Conservation (phyloP, 2,113 vertebrate genomes). For the Neomonachus schauinslandi region DNA sequence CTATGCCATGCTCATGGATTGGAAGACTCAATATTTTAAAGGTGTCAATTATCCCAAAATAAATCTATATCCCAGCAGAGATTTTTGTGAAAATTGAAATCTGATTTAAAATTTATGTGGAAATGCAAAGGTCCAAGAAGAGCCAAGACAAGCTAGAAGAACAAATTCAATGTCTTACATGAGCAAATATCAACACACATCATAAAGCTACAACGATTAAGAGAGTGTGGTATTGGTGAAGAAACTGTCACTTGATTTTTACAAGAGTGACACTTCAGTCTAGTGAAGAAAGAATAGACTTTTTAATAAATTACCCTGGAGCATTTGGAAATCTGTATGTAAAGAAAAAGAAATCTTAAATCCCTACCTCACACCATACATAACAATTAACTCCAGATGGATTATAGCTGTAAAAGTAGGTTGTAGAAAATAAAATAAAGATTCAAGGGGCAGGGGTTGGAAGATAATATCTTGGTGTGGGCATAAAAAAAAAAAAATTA, state of each 20-base stretch:
- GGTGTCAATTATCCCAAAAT: neutral
- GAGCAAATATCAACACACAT: neutral
- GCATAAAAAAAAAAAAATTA: neutral
- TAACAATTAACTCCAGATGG: neutral
- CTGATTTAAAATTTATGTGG: neutral
- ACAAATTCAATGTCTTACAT: neutral
- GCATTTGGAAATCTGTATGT: neutral
- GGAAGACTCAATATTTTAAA: neutral
- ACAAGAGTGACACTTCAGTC: neutral
- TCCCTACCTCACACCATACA: neutral
- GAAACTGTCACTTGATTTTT: neutral
- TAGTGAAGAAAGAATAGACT: neutral
- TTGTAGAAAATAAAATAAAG: neutral
- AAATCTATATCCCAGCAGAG: neutral
- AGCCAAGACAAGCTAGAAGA: neutral
- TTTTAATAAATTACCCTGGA: neutral
- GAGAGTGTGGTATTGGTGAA: neutral
- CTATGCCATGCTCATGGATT: neutral
- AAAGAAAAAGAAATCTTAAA: slow-evolving; percentile 14
- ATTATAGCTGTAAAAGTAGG: neutral
- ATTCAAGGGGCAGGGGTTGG: neutral
- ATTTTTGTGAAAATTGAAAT: neutral
- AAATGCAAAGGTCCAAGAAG: neutral
- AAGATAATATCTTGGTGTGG: neutral
- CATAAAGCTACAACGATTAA: neutral